phyloP scores from a whole-genome alignment of 2,113 vertebrate species.

The Thamnaconus septentrionalis region DNA sequence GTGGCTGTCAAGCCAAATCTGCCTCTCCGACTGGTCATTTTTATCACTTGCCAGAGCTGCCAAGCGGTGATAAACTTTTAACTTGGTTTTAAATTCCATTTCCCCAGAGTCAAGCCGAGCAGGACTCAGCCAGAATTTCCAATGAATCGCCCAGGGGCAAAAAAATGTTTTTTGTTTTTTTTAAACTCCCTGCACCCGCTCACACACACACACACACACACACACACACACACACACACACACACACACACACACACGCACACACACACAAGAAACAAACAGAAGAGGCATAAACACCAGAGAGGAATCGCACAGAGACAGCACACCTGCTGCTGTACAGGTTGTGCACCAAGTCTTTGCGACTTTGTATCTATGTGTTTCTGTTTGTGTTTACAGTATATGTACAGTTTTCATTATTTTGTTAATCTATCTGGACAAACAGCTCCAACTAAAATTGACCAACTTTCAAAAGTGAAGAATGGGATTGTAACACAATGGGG shows the following conservation, averaged over 20 bases:
- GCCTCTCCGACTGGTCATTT: slow-evolving; percentile 70
- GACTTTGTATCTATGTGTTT: no score
- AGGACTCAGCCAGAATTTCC: slow-evolving; percentile 67
- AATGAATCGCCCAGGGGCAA: slow-evolving; percentile 69
- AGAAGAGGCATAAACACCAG: neutral
- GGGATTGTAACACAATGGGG: no score
- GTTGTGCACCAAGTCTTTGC: no score
- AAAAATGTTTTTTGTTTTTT: slow-evolving; percentile 59
- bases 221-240: neutral
- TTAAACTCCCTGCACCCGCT: slow-evolving; percentile 1
- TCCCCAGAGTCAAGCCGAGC: slow-evolving; percentile 60
- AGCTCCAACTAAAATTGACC: no score
- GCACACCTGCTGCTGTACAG: no score
- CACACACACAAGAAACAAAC: slow-evolving; percentile 52
- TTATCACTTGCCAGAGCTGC: slow-evolving; percentile 75
- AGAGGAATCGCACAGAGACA: no score
- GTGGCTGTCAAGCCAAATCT: slow-evolving; percentile 67
- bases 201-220: slow-evolving; percentile 13
- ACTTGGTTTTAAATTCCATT: slow-evolving; percentile 66
- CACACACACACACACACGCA: slow-evolving; percentile 17
- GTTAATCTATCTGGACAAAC: no score
- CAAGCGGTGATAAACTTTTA: slow-evolving; percentile 75
- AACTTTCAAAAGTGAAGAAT: no score
- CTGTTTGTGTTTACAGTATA: no score
- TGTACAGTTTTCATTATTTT: no score